phyloP scores from a whole-genome alignment of 2,888 invertebrate genomes.

The Calliphora vomitoria region DNA sequence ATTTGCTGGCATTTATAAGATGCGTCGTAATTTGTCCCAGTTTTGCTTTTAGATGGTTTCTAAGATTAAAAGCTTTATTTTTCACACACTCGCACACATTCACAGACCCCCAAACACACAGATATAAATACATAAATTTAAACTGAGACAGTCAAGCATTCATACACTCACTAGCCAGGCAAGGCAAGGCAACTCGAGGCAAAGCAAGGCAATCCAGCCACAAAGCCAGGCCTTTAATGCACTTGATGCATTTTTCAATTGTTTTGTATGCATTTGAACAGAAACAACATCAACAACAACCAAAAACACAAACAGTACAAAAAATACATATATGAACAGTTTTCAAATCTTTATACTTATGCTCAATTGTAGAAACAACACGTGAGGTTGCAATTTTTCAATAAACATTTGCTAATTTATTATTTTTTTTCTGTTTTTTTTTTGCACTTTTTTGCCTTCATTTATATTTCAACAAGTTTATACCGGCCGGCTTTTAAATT shows the following conservation, averaged over 20 bases:
- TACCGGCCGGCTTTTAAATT: conserved; percentile 74
- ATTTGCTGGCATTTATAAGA: conserved; percentile 62
- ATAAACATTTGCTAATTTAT: conserved; percentile 68
- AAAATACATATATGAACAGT: conserved; percentile 30
- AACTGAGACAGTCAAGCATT: neutral
- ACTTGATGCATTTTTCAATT: conserved; percentile 67
- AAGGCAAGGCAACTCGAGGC: conserved; percentile 25
- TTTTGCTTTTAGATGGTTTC: conserved; percentile 71
- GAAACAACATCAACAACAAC: conserved; percentile 4
- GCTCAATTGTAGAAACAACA: conserved; percentile 53
- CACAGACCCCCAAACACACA: neutral
- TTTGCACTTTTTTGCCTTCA: conserved; percentile 21
- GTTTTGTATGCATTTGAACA: conserved; percentile 52
- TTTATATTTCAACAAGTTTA: conserved; percentile 62
- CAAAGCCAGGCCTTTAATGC: conserved; percentile 55
- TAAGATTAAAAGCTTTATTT: conserved; percentile 66
- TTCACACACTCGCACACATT: conserved; percentile 45
- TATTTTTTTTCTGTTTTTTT: conserved; percentile 18
- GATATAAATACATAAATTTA: too few relatives aligned
- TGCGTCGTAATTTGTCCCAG: conserved; percentile 77
- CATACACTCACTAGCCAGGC: conserved; percentile 20
- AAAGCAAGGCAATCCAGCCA: conserved; percentile 39
- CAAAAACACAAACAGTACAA: neutral
- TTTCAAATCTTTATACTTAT: conserved; percentile 38
- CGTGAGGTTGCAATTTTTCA: conserved; percentile 70